Conservation (phyloP, 1,140 invertebrate species). For the Heliconius eleuchia region DNA sequence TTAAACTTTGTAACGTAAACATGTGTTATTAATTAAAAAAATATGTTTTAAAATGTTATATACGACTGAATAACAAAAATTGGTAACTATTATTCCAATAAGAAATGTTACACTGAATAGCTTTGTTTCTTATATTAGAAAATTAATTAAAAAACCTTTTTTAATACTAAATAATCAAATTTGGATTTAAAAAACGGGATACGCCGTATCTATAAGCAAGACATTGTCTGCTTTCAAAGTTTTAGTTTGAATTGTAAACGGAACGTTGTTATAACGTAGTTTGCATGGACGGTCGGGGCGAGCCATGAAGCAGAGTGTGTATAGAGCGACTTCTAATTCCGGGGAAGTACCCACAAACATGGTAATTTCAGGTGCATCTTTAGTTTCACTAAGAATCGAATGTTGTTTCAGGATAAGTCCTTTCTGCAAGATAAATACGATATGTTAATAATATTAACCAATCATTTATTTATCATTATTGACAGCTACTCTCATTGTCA, state of each 20-base stretch:
- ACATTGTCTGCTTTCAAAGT: constrained; percentile 65
- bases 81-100: too few relatives aligned
- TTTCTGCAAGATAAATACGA: constrained; percentile 58
- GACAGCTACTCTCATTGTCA: not conserved
- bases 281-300: constrained; percentile 83
- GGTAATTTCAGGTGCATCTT: constrained; percentile 70
- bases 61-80: too few relatives aligned
- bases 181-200: constrained; percentile 54
- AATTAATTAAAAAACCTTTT: not conserved
- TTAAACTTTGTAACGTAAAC: too few relatives aligned
- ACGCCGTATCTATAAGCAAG: constrained; percentile 68
- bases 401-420: constrained; percentile 75
- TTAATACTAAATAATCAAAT: not conserved
- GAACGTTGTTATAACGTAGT: constrained; percentile 63
- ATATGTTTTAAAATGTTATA: too few relatives aligned
- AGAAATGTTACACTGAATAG: too few relatives aligned
- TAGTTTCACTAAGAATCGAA: constrained; percentile 70
- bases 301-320: constrained; percentile 92
- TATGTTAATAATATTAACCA: not conserved
- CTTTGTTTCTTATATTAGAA: too few relatives aligned
- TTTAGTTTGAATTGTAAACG: constrained; percentile 73
- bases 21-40: too few relatives aligned
- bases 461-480: not conserved
- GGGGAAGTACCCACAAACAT: constrained; percentile 96
- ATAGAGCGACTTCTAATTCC: constrained; percentile 94